phyloP scores from a whole-genome alignment of 2,113 vertebrate genomes.

The Mesoclemmys tuberculata region DNA sequence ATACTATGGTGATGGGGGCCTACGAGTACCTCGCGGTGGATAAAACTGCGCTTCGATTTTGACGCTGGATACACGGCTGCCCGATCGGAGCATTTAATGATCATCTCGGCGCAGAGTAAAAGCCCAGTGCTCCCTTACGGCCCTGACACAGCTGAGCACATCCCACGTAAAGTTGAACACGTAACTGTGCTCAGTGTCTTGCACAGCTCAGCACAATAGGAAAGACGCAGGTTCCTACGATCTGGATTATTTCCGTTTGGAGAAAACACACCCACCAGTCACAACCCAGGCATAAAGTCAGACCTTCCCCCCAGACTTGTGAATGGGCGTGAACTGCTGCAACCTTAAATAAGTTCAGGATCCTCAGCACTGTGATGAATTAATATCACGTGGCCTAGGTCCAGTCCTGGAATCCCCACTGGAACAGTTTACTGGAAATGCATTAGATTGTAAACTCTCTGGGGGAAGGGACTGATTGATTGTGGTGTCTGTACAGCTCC shows the following conservation, averaged over 20 bases:
- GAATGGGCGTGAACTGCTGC: slow-evolving; percentile 3
- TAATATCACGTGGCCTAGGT: background rate
- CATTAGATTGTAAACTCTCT: background rate
- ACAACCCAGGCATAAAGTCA: background rate
- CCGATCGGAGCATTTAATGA: fast-evolving
- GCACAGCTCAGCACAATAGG: background rate
- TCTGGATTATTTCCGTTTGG: slow-evolving; percentile 43
- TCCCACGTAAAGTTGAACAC: background rate
- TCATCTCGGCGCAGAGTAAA: background rate
- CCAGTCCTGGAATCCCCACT: background rate
- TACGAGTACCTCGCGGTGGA: fast-evolving
- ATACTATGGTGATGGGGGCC: background rate
- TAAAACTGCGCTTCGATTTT: background rate
- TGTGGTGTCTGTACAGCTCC: background rate
- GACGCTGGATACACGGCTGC: background rate
- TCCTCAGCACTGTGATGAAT: fast-evolving
- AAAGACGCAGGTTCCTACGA: slow-evolving; percentile 7
- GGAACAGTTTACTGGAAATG: background rate
- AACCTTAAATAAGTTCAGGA: background rate
- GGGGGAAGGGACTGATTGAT: background rate
- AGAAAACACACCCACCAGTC: background rate
- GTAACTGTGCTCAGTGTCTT: background rate
- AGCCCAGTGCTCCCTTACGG: fast-evolving
- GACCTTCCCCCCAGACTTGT: background rate
- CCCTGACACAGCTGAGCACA: fast-evolving